Evolutionary conservation across 1,140 invertebrate genomes (phyloP).

Genomic region (Sycobia sp.): DNA sequence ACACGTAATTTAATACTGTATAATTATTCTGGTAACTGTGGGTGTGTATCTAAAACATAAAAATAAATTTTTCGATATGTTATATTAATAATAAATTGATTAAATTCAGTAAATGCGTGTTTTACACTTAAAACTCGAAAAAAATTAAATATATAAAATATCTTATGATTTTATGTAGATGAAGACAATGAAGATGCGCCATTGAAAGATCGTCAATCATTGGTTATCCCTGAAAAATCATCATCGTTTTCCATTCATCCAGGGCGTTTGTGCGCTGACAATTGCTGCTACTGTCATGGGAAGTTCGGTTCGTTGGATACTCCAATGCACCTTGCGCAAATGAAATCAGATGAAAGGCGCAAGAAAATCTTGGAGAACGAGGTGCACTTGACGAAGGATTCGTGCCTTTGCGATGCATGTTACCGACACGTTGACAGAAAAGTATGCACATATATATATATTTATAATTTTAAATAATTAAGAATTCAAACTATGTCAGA

Average conservation of each 20-base stretch:
- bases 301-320: slow-evolving; percentile 85
- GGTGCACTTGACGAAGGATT: slow-evolving; percentile 77
- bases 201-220: slow-evolving; percentile 64
- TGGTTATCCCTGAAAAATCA: slow-evolving; percentile 84
- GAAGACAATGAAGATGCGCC: slow-evolving; percentile 62
- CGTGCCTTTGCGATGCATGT: slow-evolving; percentile 83
- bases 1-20: no score
- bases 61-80: no score
- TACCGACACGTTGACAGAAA: slow-evolving; percentile 82
- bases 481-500: neutral
- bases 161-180: slow-evolving; percentile 48
- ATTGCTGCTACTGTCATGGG: slow-evolving; percentile 83
- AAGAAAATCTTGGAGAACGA: slow-evolving; percentile 77
- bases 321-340: slow-evolving; percentile 82
- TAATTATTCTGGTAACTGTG: no score
- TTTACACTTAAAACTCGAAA: no score
- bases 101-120: no score
- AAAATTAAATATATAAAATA: no score
- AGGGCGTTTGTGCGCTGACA: slow-evolving; percentile 76
- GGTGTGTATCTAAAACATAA: no score
- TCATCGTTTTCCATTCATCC: slow-evolving; percentile 85
- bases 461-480: slow-evolving; percentile 24
- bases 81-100: no score
- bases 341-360: slow-evolving; percentile 78
- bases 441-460: slow-evolving; percentile 63